Conservation (phyloP, 1,140 invertebrate species). For the Diachasmimorpha longicaudata region DNA sequence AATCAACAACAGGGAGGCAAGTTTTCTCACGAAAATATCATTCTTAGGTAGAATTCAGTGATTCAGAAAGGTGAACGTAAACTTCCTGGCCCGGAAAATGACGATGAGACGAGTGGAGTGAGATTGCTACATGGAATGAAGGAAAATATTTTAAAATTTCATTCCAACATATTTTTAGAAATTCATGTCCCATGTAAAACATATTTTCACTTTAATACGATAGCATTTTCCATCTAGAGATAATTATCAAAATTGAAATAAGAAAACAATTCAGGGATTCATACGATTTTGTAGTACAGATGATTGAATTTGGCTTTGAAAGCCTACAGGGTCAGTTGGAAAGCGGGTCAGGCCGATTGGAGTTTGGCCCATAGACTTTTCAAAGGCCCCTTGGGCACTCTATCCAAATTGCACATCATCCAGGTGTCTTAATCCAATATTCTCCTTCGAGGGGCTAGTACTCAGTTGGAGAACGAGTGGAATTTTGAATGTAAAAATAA, state of each 20-base stretch:
- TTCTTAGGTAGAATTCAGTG: not conserved
- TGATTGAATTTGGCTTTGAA: slow-evolving; percentile 22
- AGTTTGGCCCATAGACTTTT: slow-evolving; percentile 17
- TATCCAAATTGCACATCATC: not conserved
- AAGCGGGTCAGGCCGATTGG: slow-evolving; percentile 17
- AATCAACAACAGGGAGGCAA: not conserved
- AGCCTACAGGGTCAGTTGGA: slow-evolving; percentile 10
- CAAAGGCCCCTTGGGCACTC: not conserved
- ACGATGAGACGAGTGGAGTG: not conserved
- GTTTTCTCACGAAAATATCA: not conserved
- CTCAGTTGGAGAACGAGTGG: not conserved
- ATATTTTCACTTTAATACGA: not conserved
- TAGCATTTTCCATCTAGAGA: too few relatives aligned
- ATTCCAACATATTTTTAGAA: not conserved
- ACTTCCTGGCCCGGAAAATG: not conserved
- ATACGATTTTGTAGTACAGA: not conserved
- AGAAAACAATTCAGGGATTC: too few relatives aligned
- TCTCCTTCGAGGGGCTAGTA: not conserved
- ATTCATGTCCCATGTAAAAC: not conserved
- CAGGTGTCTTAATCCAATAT: not conserved
- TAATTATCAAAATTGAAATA: too few relatives aligned
- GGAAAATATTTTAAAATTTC: not conserved
- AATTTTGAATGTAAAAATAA: not conserved
- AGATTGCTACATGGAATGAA: not conserved
- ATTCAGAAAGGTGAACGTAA: not conserved